These are phyloP conservation scores for Ethmia dodecea DNA, from an alignment of 2,888 invertebrate species.

Conservation along the genomic window DNA sequence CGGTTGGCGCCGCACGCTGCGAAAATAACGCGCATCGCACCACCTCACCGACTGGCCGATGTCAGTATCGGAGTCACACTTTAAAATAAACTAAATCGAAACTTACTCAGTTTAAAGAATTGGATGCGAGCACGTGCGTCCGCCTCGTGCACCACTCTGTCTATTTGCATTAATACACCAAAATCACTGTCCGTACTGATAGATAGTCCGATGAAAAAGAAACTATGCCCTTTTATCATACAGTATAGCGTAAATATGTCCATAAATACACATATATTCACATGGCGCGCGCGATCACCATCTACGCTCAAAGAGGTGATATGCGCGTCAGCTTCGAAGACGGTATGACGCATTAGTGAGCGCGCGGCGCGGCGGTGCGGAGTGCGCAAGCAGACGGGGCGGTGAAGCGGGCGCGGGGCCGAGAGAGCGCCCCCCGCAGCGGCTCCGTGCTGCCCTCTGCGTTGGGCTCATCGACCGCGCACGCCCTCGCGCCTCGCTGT, in stretches of 20 bases:
- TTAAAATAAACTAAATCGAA: conserved; percentile 61
- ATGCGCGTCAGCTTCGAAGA: conserved; percentile 56
- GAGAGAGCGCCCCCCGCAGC: conserved; percentile 22
- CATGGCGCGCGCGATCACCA: conserved; percentile 69
- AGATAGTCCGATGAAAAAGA: background rate
- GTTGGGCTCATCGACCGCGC: conserved; percentile 75
- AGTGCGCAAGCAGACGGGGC: conserved; percentile 61
- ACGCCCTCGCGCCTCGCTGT: conserved; percentile 50
- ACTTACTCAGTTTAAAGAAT: conserved; percentile 57
- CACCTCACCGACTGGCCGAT: conserved; percentile 36
- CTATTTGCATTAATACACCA: conserved; percentile 47
- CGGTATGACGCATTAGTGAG: conserved; percentile 75
- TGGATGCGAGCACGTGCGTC: conserved; percentile 58
- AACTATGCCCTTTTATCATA: background rate
- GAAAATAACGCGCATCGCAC: conserved; percentile 62
- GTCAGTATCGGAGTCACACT: conserved; percentile 54
- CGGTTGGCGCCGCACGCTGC: conserved; percentile 56
- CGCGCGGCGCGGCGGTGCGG: conserved; percentile 66
- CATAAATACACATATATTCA: conserved; percentile 62
- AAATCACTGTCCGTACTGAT: conserved; percentile 49
- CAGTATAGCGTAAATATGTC: conserved; percentile 22
- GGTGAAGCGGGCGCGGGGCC: conserved; percentile 41
- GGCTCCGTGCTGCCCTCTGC: conserved; percentile 69
- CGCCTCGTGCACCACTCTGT: conserved; percentile 47
- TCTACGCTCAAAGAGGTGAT: conserved; percentile 35